phyloP scores from a whole-genome alignment of 2,113 vertebrate species.

The Oreochromis aureus region DNA sequence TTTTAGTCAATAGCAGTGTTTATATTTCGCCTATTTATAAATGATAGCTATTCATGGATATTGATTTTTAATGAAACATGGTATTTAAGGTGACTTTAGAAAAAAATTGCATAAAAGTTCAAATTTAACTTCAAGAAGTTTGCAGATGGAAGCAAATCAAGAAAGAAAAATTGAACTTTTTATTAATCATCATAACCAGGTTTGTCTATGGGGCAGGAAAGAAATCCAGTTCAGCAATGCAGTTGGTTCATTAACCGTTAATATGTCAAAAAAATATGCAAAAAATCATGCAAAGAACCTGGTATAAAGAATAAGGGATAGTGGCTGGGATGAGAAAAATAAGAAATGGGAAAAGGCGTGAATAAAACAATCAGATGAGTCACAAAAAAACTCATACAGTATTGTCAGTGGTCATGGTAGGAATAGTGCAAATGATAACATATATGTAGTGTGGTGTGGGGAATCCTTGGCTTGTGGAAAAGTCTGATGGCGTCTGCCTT shows the following conservation, averaged over 20 bases:
- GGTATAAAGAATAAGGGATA: not conserved
- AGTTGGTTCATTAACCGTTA: not conserved
- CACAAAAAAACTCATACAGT: fast-evolving
- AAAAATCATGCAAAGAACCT: not conserved
- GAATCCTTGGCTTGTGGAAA: not conserved
- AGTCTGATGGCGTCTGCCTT: not conserved
- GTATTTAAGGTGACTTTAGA: not conserved
- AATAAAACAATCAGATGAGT: not conserved
- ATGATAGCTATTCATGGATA: not conserved
- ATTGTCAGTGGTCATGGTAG: not conserved
- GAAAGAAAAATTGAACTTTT: not conserved
- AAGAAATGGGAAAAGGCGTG: not conserved
- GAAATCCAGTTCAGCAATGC: not conserved
- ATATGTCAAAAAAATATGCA: not conserved
- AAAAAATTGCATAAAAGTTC: fast-evolving
- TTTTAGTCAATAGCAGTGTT: not conserved
- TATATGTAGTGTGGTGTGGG: not conserved
- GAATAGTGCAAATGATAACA: not conserved
- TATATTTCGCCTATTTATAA: fast-evolving
- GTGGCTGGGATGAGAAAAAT: not conserved
- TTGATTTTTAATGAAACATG: not conserved
- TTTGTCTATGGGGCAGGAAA: not conserved
- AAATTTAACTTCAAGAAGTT: not conserved
- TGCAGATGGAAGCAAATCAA: not conserved
- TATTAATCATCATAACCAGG: not conserved